These are phyloP conservation scores for Felis chaus DNA, from an alignment of 2,113 vertebrate species.

Conservation along the genomic window DNA sequence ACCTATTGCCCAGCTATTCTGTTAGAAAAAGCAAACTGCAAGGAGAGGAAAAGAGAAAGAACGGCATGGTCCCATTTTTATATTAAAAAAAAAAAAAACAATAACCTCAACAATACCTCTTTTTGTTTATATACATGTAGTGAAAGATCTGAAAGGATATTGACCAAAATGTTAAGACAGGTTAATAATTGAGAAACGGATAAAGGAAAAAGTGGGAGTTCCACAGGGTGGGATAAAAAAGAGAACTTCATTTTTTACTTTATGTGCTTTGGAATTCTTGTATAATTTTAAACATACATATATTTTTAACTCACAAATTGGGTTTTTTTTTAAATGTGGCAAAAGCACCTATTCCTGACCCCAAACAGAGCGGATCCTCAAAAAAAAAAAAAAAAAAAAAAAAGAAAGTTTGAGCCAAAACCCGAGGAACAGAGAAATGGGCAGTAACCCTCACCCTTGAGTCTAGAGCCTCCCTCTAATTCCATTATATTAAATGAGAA, in stretches of 20 bases:
- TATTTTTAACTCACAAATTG: neutral
- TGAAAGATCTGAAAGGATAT: neutral
- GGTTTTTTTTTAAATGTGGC: neutral
- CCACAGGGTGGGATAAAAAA: neutral
- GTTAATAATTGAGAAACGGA: neutral
- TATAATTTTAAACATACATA: neutral
- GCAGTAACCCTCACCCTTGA: neutral
- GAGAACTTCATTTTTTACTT: neutral
- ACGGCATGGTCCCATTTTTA: neutral
- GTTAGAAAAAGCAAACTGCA: neutral
- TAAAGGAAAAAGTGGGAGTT: neutral
- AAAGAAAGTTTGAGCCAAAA: neutral
- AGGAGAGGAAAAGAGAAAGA: neutral
- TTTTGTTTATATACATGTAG: neutral
- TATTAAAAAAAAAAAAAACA: neutral
- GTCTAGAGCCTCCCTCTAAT: neutral
- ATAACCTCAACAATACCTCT: neutral
- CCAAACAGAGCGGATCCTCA: neutral
- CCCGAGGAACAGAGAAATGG: neutral
- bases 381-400: neutral
- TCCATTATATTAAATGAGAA: neutral
- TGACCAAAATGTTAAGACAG: neutral
- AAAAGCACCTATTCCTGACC: constrained; percentile 5
- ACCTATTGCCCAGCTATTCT: neutral
- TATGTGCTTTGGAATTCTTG: neutral